Evolutionary conservation across 1,140 invertebrate genomes (phyloP).

Genomic region (Sarcophaga bullata): DNA sequence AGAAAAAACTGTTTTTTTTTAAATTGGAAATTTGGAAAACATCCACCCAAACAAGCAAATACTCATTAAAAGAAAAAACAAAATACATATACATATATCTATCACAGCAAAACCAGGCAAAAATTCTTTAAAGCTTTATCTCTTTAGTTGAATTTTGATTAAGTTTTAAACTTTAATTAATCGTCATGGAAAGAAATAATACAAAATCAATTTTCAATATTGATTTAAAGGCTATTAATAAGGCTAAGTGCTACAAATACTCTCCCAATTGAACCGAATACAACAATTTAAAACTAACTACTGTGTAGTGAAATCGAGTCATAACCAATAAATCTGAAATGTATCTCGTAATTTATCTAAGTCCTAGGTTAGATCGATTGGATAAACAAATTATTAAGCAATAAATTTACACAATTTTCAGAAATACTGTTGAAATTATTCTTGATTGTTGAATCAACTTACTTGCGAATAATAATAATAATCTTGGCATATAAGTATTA

Average conservation of each 20-base stretch:
- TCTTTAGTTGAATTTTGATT: too few relatives aligned
- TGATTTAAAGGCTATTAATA: not conserved
- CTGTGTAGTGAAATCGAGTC: conserved; percentile 7
- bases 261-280: not conserved
- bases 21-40: not conserved
- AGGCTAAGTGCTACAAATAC: conserved; percentile 27
- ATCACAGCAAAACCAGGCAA: not conserved
- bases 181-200: not conserved
- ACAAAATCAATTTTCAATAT: not conserved
- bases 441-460: too few relatives aligned
- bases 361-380: too few relatives aligned
- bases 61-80: not conserved
- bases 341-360: too few relatives aligned
- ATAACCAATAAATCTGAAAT: too few relatives aligned
- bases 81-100: not conserved
- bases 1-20: not conserved
- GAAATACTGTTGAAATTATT: too few relatives aligned
- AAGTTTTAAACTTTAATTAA: too few relatives aligned
- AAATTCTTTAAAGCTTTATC: too few relatives aligned
- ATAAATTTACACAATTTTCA: too few relatives aligned
- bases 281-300: conserved; percentile 25
- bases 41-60: not conserved
- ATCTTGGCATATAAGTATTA: too few relatives aligned
- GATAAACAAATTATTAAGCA: too few relatives aligned
- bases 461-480: too few relatives aligned